A percentile compares a stretch with the other conserved stretches of the same genome.
Evolutionary conservation across 1,140 invertebrate species (phyloP).

Genomic region (Sarcophaga peregrina): DNA sequence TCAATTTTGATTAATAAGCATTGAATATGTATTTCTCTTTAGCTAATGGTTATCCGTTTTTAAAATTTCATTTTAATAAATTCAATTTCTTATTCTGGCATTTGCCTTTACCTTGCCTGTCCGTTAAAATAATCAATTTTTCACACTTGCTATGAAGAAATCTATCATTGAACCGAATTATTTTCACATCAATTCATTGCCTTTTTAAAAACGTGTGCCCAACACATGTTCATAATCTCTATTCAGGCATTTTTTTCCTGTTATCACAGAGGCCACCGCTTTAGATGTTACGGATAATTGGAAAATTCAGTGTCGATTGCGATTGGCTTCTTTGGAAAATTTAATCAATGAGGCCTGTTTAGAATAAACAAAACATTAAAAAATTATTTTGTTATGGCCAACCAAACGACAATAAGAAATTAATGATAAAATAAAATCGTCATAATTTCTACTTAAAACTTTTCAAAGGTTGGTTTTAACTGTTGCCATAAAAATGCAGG

Average conservation of each 20-base stretch:
- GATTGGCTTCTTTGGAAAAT: background rate
- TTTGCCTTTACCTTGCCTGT: too few species aligned
- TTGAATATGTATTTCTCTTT: too few species aligned
- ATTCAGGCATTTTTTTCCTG: background rate
- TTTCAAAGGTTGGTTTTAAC: background rate
- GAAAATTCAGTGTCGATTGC: background rate
- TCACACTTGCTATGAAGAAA: background rate
- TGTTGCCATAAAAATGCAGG: constrained; percentile 18
- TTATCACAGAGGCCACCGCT: background rate
- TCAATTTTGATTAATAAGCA: too few species aligned
- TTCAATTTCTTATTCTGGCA: too few species aligned
- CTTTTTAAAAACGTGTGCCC: background rate
- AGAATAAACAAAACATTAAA: constrained; percentile 5
- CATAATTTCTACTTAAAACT: background rate
- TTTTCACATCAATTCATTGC: too few species aligned
- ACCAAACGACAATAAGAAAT: background rate
- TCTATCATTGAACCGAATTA: background rate
- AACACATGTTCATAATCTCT: background rate
- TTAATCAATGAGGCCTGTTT: background rate
- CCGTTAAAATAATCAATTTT: background rate
- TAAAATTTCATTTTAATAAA: too few species aligned
- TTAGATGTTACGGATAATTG: background rate
- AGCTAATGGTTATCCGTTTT: too few species aligned
- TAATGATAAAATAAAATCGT: background rate
- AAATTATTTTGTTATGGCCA: background rate